A percentile compares a stretch with the other conserved stretches of the same genome.
phyloP scores from a whole-genome alignment of 2,113 vertebrate species.

The Psittacara wagleri region DNA sequence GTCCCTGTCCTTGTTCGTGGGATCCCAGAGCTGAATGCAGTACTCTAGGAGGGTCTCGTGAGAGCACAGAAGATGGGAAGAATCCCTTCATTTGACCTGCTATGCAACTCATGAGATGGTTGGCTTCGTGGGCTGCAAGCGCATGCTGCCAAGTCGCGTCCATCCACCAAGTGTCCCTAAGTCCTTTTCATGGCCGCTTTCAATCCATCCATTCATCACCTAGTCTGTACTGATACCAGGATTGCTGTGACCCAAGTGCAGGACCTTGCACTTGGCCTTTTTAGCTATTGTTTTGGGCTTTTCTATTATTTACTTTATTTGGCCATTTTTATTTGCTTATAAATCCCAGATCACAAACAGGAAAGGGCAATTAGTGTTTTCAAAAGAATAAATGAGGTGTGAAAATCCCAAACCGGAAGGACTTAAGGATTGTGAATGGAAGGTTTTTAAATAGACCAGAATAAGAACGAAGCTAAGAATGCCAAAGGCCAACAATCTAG shows the following conservation, averaged over 20 bases:
- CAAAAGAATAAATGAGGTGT: not conserved
- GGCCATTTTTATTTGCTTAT: not conserved
- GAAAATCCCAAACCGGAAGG: not conserved
- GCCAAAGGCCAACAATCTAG: not conserved
- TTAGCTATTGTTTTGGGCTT: not conserved
- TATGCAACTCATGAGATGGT: not conserved
- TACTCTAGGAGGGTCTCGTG: accelerated
- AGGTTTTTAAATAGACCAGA: not conserved
- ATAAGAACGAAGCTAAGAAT: not conserved
- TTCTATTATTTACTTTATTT: not conserved
- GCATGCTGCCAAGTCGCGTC: accelerated
- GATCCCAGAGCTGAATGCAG: not conserved
- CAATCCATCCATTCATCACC: not conserved
- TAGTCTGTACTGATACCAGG: not conserved
- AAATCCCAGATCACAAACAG: not conserved
- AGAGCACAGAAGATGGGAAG: not conserved
- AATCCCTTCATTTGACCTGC: not conserved
- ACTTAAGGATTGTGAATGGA: not conserved
- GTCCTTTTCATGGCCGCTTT: not conserved
- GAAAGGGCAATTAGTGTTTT: not conserved
- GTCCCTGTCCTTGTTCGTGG: not conserved
- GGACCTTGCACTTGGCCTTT: not conserved
- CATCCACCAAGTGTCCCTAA: accelerated
- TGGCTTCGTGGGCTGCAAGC: not conserved
- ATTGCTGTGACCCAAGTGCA: too few species aligned